Conservation (phyloP, 2,113 vertebrate species). For the Chionomys nivalis region DNA sequence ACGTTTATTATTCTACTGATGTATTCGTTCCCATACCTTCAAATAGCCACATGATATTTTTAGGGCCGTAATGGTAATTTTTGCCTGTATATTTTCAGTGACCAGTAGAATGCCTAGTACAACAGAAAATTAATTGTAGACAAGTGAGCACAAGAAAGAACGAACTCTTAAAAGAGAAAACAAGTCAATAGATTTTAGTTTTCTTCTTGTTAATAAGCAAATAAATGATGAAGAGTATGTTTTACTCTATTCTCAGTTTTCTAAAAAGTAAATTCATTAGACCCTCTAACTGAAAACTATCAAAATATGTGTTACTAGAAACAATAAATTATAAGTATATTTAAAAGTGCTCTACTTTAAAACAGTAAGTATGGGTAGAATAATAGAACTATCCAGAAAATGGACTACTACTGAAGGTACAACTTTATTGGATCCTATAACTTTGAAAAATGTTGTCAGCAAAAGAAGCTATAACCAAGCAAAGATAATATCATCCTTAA, state of each 20-base stretch:
- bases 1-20: not conserved
- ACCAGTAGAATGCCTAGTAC: not conserved
- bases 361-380: not conserved
- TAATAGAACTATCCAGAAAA: not conserved
- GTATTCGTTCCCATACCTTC: not conserved
- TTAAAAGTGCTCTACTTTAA: not conserved
- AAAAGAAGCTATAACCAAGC: constrained; percentile 11
- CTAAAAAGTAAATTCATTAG: not conserved
- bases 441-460: not conserved
- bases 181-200: not conserved
- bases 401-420: too few relatives aligned
- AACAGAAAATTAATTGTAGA: not conserved
- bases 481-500: not conserved
- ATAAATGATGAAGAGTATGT: not conserved
- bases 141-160: not conserved
- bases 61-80: not conserved
- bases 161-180: not conserved
- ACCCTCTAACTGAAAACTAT: not conserved
- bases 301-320: not conserved
- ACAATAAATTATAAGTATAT: not conserved
- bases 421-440: not conserved
- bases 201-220: not conserved
- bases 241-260: not conserved
- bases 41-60: not conserved
- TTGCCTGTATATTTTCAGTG: not conserved